Base-by-base conservation (phyloP, 2,113 vertebrate species). In the Heptranchias perlo region DNA sequence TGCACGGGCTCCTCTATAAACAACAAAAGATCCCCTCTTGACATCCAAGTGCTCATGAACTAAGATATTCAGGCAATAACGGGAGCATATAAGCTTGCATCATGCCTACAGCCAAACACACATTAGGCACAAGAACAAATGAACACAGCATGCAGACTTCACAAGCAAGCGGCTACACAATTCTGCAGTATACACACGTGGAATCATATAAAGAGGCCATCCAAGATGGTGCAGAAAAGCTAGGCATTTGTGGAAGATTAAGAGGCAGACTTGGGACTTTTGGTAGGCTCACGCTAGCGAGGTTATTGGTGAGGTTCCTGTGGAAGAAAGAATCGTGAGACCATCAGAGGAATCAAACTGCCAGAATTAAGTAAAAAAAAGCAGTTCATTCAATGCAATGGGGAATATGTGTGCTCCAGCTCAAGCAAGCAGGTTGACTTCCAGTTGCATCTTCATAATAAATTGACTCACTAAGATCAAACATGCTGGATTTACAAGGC, bases 271-370 rank as follows among this genome's bases (percentile, higher is more conserved):
- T 98, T 98, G 99, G 98, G 97, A 99, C 98, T 98, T 99, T 99
- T 98, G 98, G 99, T 97, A 99, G 98, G 97, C 98, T 98, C 98
- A 99, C 98, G 97, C 98, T 99, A 96, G 98, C 98, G 97, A 99
- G 98, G 98, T 98, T 99, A 98, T 99, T 99, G 98, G 98, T 99
- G 97, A 99, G 98, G 95, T 98, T 99, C 98, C 99, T 99, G 99
- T 97, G 97, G 97, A 98, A 97, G 98, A 96, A 97, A 98, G 97
- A 98, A 97, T 97, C 97, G 98, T 2, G 78, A 86, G 13, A 96
- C 64, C 21, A 73, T 82, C 73, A 96, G 73, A 58, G 52, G 44
- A 16, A 96, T 39, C 65, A 49, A 54, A 76, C 52, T 52, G 39
- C 25, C 1, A 28, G 18, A 52, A 54, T 73, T 69, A 58, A 82